A percentile compares a stretch with the other conserved stretches of the same genome.
These are phyloP conservation scores for Drosophila atroscutellata DNA, from an alignment of 2,888 invertebrate species.

Conservation along the genomic window DNA sequence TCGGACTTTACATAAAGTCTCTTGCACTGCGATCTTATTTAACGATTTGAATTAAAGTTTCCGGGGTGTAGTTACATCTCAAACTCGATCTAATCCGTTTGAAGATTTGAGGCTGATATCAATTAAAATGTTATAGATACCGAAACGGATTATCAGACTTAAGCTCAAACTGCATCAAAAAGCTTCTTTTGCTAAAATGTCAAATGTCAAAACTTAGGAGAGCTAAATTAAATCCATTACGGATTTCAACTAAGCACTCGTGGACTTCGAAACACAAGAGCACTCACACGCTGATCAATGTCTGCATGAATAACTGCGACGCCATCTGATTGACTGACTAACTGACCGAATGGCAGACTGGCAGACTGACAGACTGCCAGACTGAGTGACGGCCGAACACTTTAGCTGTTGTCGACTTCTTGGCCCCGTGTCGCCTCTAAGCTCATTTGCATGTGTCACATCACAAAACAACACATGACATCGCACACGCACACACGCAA, in stretches of 20 bases:
- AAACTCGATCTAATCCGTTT: not conserved
- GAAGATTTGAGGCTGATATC: not conserved
- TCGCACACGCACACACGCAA: constrained; percentile 18
- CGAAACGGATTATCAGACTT: not conserved
- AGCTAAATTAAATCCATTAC: not conserved
- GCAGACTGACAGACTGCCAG: constrained; percentile 11
- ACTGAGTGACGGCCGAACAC: constrained; percentile 40
- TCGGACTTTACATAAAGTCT: not conserved
- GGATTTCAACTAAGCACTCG: not conserved
- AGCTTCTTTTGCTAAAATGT: not conserved
- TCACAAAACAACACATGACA: constrained; percentile 48
- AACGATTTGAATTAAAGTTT: not conserved
- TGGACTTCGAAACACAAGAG: not conserved
- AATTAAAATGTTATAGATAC: not conserved
- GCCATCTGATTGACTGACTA: not conserved
- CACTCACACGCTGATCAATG: constrained; percentile 2
- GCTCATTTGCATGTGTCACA: constrained; percentile 75
- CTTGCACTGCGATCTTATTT: not conserved
- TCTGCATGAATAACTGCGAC: constrained; percentile 6
- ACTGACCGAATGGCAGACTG: constrained; percentile 1
- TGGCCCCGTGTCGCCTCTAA: constrained; percentile 33
- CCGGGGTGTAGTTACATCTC: not conserved
- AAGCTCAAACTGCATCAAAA: not conserved
- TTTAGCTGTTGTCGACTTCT: constrained; percentile 43
- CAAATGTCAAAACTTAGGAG: not conserved